Conservation (phyloP, 2,888 invertebrate genomes). For the Tiphia femorata region DNA sequence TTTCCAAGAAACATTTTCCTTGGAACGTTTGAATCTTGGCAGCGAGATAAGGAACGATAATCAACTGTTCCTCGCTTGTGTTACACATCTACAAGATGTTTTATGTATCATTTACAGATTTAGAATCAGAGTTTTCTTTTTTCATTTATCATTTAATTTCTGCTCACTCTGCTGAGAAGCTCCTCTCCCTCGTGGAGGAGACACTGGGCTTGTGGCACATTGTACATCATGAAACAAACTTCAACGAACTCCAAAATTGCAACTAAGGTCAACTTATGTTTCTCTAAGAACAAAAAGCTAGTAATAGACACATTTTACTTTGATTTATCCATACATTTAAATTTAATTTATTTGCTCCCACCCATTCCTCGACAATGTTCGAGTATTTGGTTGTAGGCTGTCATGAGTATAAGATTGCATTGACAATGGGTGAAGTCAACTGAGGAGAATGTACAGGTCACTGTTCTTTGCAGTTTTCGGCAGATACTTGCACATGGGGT, state of each 20-base stretch:
- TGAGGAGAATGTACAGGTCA: slow-evolving; percentile 70
- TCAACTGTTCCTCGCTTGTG: slow-evolving; percentile 51
- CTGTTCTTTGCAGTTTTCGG: slow-evolving; percentile 24
- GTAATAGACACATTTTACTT: not conserved
- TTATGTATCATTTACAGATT: not conserved
- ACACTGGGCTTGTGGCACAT: slow-evolving; percentile 73
- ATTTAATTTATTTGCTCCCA: slow-evolving; percentile 45
- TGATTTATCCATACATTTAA: not conserved
- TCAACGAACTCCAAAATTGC: slow-evolving; percentile 74
- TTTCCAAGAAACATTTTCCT: slow-evolving; percentile 66
- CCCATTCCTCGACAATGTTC: slow-evolving; percentile 75
- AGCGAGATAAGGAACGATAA: slow-evolving; percentile 59
- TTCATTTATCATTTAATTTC: not conserved
- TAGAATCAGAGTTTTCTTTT: not conserved
- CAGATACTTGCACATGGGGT: slow-evolving; percentile 24
- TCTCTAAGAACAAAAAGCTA: no score
- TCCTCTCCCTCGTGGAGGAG: slow-evolving; percentile 71
- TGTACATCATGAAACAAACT: slow-evolving; percentile 71
- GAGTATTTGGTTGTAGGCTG: slow-evolving; percentile 73
- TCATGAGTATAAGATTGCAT: slow-evolving; percentile 72
- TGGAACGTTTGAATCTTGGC: slow-evolving; percentile 69
- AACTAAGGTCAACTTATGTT: slow-evolving; percentile 70
- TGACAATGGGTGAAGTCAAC: slow-evolving; percentile 73
- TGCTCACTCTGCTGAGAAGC: slow-evolving; percentile 51
- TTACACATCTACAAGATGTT: slow-evolving; percentile 24